Base-by-base conservation (phyloP, 2,113 vertebrate genomes). In the Puntigrus tetrazona region DNA sequence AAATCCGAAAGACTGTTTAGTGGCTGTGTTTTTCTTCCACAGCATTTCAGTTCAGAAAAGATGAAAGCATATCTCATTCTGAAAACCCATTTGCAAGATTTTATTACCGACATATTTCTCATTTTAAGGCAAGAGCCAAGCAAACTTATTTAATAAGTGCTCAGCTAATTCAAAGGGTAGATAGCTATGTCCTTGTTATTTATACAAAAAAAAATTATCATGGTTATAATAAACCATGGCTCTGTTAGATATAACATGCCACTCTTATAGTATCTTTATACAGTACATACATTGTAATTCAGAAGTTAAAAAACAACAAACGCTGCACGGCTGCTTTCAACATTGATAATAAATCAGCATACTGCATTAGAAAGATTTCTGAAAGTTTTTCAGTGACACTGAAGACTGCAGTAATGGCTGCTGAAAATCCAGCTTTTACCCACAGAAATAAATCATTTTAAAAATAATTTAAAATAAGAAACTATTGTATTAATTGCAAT, bases 21-120 rank as follows among this genome's bases (percentile, higher is more conserved):
- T 22, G 73, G 27, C 20, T 10, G 61, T 13, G 7, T 4, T 57
- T 59, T 78, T 16, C 6, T 7, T 47, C 14, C 22, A 50, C 72
- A 0, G 3, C 29, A 47, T 75, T 78, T 59, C 20, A 41, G 20
- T 3, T 59, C 22, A 38, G 76, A 25, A 59, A 59, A 59, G 22
- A 59, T 59, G 75, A 78, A 78, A 57, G 34, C 34, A 1, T 78
- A 59, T 13, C 52, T 59, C 34, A 59, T 78, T 41, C 34, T 78
- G 52, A 61, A 78, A 78, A 74, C n/a, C 34, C 52, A 38, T 41
- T 78, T 78, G 29, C 34, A 0, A 61, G 55, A 11, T 61, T 77
- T 78, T 78, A 78, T 41, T 78, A 61, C 43, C 77, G 43, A 20
- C 31, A 43, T 61, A 78, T 61, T 27, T 78, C 55, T 61, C 3